Percentiles rank a stretch among this genome's conserved stretches.
phyloP scores from a whole-genome alignment of 1,140 invertebrate species.

The Drosophila navojoa region DNA sequence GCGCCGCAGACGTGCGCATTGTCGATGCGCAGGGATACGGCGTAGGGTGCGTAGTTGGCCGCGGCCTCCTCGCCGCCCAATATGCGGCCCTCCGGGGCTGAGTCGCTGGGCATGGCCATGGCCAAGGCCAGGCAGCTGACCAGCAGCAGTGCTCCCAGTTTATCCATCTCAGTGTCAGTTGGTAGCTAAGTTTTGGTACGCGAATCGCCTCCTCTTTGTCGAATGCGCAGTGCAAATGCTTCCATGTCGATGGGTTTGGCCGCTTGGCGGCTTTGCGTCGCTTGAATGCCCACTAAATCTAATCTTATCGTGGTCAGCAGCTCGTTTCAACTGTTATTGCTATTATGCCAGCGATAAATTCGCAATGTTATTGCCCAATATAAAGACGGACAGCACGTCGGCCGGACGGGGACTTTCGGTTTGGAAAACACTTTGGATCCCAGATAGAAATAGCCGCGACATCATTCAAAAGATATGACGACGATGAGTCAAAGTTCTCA shows the following conservation, averaged over 20 bases:
- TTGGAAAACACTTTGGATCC: no score
- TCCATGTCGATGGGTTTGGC: conserved; percentile 10
- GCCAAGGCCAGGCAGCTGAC: neutral
- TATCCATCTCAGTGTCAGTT: conserved; percentile 1
- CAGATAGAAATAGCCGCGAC: no score
- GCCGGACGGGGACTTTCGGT: no score
- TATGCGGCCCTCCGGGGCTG: conserved; percentile 41
- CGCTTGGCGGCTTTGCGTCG: conserved; percentile 4
- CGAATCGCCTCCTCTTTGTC: conserved; percentile 2
- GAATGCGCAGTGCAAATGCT: conserved; percentile 45
- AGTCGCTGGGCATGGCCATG: neutral
- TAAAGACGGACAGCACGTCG: neutral
- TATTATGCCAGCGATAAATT: conserved; percentile 47
- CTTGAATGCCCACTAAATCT: conserved; percentile 11
- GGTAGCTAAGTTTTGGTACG: neutral
- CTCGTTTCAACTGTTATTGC: conserved; percentile 52
- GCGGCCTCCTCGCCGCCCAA: conserved; percentile 65
- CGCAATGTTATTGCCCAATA: conserved; percentile 8
- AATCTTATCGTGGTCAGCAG: conserved; percentile 28
- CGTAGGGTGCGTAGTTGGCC: conserved; percentile 51
- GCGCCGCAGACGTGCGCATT: conserved; percentile 70
- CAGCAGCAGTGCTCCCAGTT: conserved; percentile 11
- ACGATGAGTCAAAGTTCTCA: neutral
- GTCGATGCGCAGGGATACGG: conserved; percentile 67
- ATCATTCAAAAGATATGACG: neutral